phyloP scores from a whole-genome alignment of 2,797 vertebrate genomes.

The Etheostoma nigrum region DNA sequence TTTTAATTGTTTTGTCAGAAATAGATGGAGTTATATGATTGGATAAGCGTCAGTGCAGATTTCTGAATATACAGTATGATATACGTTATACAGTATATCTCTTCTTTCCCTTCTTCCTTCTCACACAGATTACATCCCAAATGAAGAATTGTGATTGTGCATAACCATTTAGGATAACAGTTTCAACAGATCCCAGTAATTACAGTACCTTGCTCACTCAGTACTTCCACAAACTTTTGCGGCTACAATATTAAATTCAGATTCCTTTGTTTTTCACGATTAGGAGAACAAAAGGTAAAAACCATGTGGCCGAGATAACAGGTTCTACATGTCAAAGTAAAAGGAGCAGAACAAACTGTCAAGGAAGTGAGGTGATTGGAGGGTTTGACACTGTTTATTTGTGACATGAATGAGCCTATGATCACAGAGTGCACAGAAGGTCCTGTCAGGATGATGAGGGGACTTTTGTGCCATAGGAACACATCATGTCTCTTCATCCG shows the following conservation, averaged over 20 bases:
- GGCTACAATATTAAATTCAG: not conserved
- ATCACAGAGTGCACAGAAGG: constrained; percentile 44
- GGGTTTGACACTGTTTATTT: constrained; percentile 61
- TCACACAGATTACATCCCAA: not conserved
- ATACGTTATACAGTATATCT: too few relatives aligned
- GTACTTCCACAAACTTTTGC: not conserved
- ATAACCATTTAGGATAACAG: not conserved
- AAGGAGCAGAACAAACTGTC: constrained; percentile 12
- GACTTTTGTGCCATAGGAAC: constrained; percentile 21
- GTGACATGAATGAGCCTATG: constrained; percentile 42
- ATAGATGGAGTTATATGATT: not conserved
- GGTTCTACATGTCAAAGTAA: constrained; percentile 30
- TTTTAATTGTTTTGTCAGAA: too few relatives aligned
- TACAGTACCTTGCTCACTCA: not conserved
- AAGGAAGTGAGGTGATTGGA: constrained; percentile 27
- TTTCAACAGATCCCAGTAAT: too few relatives aligned
- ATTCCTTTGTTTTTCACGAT: not conserved
- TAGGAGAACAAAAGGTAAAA: not conserved
- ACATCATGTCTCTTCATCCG: constrained; percentile 22
- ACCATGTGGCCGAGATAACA: constrained; percentile 24
- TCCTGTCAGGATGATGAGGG: constrained; percentile 37
- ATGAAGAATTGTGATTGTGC: not conserved
- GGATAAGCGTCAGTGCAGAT: not conserved
- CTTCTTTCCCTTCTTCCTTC: not conserved
- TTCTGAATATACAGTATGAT: too few relatives aligned